Evolutionary conservation across 2,797 vertebrate genomes (phyloP), one percentile per base, ranked within the genome.

Genomic region (Falco cherrug): DNA sequence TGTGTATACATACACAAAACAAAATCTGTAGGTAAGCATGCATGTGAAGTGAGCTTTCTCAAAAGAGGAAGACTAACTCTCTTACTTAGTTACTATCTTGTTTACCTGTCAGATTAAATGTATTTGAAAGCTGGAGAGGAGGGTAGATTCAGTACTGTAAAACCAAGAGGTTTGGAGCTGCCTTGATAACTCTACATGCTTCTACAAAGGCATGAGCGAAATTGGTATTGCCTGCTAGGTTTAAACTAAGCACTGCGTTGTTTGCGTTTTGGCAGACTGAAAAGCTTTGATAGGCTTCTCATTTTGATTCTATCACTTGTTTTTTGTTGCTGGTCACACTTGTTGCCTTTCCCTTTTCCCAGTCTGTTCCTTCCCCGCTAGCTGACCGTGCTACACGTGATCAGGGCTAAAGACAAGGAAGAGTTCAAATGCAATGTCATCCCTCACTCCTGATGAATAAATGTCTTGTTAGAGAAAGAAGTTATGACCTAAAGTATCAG

Each of bases 251-350:
- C 48, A 8, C 35, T 0, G 1, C 3, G 41, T 7, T 20, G 21
- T 39, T 41, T 76, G 75, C 21, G 2, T 41, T 9, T 37, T 16
- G 29, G 31, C 57, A 41, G 51, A 4, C 31, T 18, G 39, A 28
- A 18, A 20, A 33, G 43, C 63, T 31, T 35, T 4, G 5, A 3
- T 1, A 9, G 33, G 19, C 29, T 87, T 4, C 81, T 53, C 5
- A 2, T 16, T n/a, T 28, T 8, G 25, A 2, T 41, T 59, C 8
- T 1, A 21, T 47, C 1, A 1, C 50, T 51, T 2, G 0, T 0
- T 35, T 57, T 51, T 28, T 41, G 18, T 39, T 26, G 67, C 45
- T n/a, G 54, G 4, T 64, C 63, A 14, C 4, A 0, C 35, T 41
- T 41, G 39, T 41, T 84, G 60, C 47, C 18, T 51, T 51, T 77